phyloP scores from a whole-genome alignment of 2,888 invertebrate genomes.

The Synergus japonicus region DNA sequence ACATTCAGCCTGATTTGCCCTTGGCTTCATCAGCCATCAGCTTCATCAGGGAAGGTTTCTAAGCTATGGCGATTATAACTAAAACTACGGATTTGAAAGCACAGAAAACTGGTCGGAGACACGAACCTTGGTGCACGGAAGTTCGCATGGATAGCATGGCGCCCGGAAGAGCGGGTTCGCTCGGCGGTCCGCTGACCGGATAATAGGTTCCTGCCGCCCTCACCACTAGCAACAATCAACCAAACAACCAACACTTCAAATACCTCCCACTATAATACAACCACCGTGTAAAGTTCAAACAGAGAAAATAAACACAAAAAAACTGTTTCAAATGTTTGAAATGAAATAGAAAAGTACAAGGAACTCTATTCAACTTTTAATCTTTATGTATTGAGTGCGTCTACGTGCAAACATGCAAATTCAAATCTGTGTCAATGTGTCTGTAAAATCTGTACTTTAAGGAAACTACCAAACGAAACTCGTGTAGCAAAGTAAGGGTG shows the following conservation, averaged over 20 bases:
- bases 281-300: conserved; percentile 55
- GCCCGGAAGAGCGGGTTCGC: conserved; percentile 81
- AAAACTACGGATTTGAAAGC: conserved; percentile 58
- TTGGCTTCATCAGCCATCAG: background rate
- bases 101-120: conserved; percentile 70
- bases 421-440: conserved; percentile 52
- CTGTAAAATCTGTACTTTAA: conserved; percentile 10
- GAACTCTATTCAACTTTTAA: conserved; percentile 19
- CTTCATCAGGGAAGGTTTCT: background rate
- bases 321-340: conserved; percentile 38
- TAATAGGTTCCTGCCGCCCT: conserved; percentile 96
- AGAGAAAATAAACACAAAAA: conserved; percentile 39
- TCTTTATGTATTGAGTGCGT: conserved; percentile 56
- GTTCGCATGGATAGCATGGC: conserved; percentile 78
- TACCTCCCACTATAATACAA: conserved; percentile 73
- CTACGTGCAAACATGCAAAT: conserved; percentile 66
- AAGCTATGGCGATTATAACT: conserved; percentile 12
- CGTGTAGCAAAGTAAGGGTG: conserved; percentile 50
- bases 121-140: conserved; percentile 79
- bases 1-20: background rate
- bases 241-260: conserved; percentile 78
- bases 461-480: conserved; percentile 38
- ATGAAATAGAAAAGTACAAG: conserved; percentile 22
- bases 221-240: conserved; percentile 87
- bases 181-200: conserved; percentile 86